Conservation (phyloP, 2,113 vertebrate genomes). For the Leptobrachium ailaonicum region DNA sequence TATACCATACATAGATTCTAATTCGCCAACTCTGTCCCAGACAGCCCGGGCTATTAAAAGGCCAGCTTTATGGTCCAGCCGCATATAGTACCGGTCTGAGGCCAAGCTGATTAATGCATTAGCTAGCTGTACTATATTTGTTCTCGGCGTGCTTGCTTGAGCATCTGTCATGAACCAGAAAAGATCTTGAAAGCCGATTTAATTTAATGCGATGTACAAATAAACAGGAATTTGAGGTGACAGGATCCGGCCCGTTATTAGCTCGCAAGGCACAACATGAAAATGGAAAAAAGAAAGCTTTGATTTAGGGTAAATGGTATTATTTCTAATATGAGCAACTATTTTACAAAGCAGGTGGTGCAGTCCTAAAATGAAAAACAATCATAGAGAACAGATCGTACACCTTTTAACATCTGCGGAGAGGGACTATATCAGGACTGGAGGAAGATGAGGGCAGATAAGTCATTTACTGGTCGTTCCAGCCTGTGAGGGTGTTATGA, state of each 20-base stretch:
- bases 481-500: too few relatives aligned
- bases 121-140: constrained; percentile 17
- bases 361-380: too few relatives aligned
- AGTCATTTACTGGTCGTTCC: too few relatives aligned
- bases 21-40: background rate
- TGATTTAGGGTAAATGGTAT: too few relatives aligned
- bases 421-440: too few relatives aligned
- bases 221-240: background rate
- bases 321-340: too few relatives aligned
- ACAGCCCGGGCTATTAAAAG: constrained; percentile 34
- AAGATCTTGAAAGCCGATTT: background rate
- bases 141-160: background rate
- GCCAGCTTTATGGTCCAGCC: constrained; percentile 24
- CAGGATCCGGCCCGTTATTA: background rate
- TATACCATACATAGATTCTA: background rate
- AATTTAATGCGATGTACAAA: background rate
- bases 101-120: constrained; percentile 37
- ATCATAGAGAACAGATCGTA: too few relatives aligned
- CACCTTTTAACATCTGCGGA: too few relatives aligned
- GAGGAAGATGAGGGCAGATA: too few relatives aligned
- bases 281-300: too few relatives aligned
- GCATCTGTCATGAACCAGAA: background rate
- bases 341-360: too few relatives aligned
- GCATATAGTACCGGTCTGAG: constrained; percentile 27
- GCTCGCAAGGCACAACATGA: background rate